Evolutionary conservation across 2,113 vertebrate genomes (phyloP).

Genomic region (Atractosteus spatula): DNA sequence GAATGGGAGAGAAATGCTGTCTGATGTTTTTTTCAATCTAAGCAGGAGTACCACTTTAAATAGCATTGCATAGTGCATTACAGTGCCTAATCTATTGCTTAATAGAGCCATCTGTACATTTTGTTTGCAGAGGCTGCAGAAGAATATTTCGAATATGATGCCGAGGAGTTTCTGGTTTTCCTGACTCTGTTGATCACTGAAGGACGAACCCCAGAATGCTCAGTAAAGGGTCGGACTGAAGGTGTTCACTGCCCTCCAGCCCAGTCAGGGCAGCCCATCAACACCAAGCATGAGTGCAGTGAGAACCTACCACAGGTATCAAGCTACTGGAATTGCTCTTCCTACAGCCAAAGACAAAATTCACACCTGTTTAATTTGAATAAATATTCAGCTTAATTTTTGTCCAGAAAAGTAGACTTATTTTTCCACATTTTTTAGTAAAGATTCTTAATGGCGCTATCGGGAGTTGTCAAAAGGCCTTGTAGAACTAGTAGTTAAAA

Average conservation of each 20-base stretch:
- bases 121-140: constrained; percentile 78
- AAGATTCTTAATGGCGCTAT: too few species aligned
- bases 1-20: too few species aligned
- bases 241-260: constrained; percentile 94
- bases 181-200: constrained; percentile 94
- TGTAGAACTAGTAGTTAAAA: too few species aligned
- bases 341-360: too few species aligned
- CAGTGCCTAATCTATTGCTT: not conserved
- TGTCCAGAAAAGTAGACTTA: too few species aligned
- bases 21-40: too few species aligned
- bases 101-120: constrained; percentile 18
- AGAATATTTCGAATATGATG: constrained; percentile 96
- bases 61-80: not conserved
- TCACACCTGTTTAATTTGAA: too few species aligned
- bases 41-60: too few species aligned
- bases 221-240: constrained; percentile 90
- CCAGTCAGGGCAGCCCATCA: constrained; percentile 79
- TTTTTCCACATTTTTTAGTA: too few species aligned
- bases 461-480: too few species aligned
- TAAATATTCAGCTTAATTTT: too few species aligned
- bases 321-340: not conserved
- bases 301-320: constrained; percentile 90
- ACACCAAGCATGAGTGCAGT: constrained; percentile 88
- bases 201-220: constrained; percentile 91
- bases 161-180: constrained; percentile 95